A percentile compares a stretch with the other conserved stretches of the same genome.
phyloP scores from a whole-genome alignment of 2,797 vertebrate genomes.

The Hozukius guyotensis region DNA sequence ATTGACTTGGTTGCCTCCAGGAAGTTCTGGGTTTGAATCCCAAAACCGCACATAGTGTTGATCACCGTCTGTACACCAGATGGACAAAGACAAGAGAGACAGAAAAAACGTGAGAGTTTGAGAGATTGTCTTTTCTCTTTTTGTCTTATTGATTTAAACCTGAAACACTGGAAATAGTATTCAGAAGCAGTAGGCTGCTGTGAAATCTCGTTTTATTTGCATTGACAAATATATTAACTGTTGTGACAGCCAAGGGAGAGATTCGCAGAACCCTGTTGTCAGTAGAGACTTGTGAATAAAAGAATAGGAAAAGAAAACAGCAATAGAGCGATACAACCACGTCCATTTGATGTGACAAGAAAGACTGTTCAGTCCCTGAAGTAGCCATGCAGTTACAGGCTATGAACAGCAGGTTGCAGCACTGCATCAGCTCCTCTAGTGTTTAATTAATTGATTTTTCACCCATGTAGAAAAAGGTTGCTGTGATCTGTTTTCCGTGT shows the following conservation, averaged over 20 bases:
- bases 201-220: neutral
- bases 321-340: neutral
- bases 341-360: constrained; percentile 3
- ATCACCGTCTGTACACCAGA: constrained; percentile 72
- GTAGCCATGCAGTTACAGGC: constrained; percentile 37
- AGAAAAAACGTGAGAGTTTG: neutral
- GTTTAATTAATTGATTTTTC: constrained; percentile 57
- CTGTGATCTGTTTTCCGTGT: constrained; percentile 45
- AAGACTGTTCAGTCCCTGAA: neutral
- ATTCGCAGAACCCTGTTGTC: neutral
- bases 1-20: constrained; percentile 77
- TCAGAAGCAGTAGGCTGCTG: neutral
- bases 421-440: constrained; percentile 35
- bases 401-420: constrained; percentile 69
- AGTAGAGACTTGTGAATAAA: neutral
- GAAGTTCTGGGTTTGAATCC: constrained; percentile 76
- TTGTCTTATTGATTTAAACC: neutral
- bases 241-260: constrained; percentile 12
- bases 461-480: constrained; percentile 43
- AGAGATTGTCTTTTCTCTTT: neutral
- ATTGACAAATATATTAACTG: constrained; percentile 17
- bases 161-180: neutral
- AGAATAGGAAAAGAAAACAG: constrained; percentile 7
- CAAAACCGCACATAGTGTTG: constrained; percentile 86
- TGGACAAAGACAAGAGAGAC: neutral